A percentile compares a stretch with the other conserved stretches of the same genome.
phyloP scores from a whole-genome alignment of 2,113 vertebrate genomes.

The Larimichthys polyactis region DNA sequence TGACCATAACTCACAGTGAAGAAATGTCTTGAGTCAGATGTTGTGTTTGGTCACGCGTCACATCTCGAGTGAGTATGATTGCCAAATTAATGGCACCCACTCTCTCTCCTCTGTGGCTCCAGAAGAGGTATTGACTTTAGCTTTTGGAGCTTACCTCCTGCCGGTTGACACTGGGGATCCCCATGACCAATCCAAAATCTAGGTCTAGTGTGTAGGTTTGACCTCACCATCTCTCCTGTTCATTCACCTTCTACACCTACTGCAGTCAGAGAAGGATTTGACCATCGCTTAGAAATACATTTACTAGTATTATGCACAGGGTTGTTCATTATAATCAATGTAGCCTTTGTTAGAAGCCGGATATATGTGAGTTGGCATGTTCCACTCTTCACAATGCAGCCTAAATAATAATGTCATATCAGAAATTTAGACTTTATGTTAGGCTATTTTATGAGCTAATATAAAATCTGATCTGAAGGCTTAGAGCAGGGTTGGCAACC shows the following conservation, averaged over 20 bases:
- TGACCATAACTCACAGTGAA: constrained; percentile 52
- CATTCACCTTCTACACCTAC: constrained; percentile 8
- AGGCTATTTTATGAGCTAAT: no score
- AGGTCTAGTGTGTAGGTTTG: constrained; percentile 48
- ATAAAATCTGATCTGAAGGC: background rate
- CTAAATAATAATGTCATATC: background rate
- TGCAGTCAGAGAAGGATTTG: background rate
- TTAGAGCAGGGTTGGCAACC: no score
- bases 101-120: constrained; percentile 50
- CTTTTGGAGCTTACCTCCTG: constrained; percentile 61
- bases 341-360: background rate
- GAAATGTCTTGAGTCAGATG: constrained; percentile 61
- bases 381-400: background rate
- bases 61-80: constrained; percentile 61
- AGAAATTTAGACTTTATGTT: background rate
- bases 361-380: background rate
- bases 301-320: background rate
- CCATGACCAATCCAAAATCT: constrained; percentile 56
- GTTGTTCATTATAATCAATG: background rate
- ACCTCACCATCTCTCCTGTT: constrained; percentile 15
- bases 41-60: constrained; percentile 62
- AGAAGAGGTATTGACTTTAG: constrained; percentile 70
- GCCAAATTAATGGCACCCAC: constrained; percentile 62
- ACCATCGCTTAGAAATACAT: constrained; percentile 4
- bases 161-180: constrained; percentile 49